These are phyloP conservation scores for Nymphalis io DNA, from an alignment of 1,140 invertebrate genomes.

Conservation along the genomic window DNA sequence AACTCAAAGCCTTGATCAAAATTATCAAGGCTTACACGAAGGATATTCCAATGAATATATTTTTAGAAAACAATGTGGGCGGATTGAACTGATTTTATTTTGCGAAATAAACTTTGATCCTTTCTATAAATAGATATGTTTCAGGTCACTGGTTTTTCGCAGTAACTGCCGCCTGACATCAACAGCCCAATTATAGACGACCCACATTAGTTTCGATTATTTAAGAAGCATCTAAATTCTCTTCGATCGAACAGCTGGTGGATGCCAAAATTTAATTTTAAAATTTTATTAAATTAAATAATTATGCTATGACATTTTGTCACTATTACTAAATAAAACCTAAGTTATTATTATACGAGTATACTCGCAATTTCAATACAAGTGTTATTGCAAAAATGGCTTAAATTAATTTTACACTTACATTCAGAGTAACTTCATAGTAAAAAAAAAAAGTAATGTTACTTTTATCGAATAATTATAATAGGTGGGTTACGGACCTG, in stretches of 20 bases:
- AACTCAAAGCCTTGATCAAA: neutral
- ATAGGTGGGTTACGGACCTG: no score
- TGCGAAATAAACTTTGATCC: slow-evolving; percentile 19
- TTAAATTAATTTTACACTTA: no score
- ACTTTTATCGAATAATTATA: no score
- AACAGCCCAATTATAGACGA: slow-evolving; percentile 27
- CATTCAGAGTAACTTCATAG: no score
- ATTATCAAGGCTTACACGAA: neutral
- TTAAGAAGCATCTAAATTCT: slow-evolving; percentile 24
- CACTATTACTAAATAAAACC: no score
- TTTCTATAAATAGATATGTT: slow-evolving; percentile 27
- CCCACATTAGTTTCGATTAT: slow-evolving; percentile 27
- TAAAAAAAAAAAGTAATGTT: no score
- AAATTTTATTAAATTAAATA: neutral
- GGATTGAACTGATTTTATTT: slow-evolving; percentile 11
- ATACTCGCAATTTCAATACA: no score
- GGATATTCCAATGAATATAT: slow-evolving; percentile 7
- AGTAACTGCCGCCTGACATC: slow-evolving; percentile 10
- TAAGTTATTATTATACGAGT: no score
- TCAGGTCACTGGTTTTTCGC: slow-evolving; percentile 31
- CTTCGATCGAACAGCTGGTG: neutral
- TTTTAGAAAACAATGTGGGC: slow-evolving; percentile 19
- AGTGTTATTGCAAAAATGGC: no score
- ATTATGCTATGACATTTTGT: no score
- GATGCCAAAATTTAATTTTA: neutral